These are phyloP conservation scores for Artibeus lituratus DNA, from an alignment of 2,797 vertebrate species.

Conservation along the genomic window DNA sequence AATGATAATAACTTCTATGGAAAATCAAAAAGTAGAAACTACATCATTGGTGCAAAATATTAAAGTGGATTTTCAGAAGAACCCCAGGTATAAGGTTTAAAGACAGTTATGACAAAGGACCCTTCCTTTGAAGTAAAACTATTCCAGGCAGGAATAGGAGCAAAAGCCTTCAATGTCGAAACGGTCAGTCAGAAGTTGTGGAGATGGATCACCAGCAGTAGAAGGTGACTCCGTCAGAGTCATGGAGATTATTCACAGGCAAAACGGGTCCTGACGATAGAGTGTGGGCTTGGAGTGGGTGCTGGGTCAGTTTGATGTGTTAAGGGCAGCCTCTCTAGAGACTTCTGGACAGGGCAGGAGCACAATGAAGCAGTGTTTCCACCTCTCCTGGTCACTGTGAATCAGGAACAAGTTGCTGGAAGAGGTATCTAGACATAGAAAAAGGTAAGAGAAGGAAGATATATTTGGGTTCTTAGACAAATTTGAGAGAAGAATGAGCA, in stretches of 20 bases:
- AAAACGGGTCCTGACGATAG: background rate
- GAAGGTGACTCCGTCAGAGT: background rate
- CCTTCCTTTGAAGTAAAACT: background rate
- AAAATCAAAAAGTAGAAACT: background rate
- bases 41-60: background rate
- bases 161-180: background rate
- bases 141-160: background rate
- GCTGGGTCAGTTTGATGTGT: background rate
- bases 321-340: background rate
- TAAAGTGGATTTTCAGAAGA: background rate
- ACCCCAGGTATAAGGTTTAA: background rate
- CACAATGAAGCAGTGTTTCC: background rate
- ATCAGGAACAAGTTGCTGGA: background rate
- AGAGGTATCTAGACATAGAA: background rate
- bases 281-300: background rate
- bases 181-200: background rate
- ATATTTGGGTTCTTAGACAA: background rate
- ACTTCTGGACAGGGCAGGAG: background rate
- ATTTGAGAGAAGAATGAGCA: background rate
- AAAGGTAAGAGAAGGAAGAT: background rate
- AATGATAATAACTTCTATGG: background rate
- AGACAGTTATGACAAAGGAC: background rate
- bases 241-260: background rate
- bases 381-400: background rate
- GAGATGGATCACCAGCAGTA: no score